Evolutionary conservation across 2,888 invertebrate species (phyloP), one percentile per base, ranked within the genome.

Genomic region (Cephus rjabovi): DNA sequence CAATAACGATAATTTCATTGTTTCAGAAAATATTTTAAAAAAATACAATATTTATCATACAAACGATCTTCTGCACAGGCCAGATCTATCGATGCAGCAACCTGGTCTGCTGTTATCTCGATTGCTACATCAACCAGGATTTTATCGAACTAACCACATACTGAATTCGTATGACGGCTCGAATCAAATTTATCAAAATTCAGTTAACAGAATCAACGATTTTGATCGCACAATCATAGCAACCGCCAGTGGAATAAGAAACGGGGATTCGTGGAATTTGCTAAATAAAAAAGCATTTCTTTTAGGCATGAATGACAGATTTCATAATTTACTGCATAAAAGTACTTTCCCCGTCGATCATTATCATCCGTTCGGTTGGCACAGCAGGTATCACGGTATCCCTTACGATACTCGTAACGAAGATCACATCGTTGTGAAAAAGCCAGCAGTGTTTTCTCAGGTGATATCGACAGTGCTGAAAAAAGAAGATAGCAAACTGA

Each of bases 351-450:
- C 40, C 12, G 12, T 76, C 30, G 30, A 77, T 12, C 73, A 71
- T 23, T 12, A 74, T 31, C 74, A 74, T 40, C 69, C 73, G 12
- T 37, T 76, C n/a, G 76, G 37, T 35, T 69, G 76, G 37, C 34
- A 56, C 4, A 15, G 12, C n/a, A 73, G 11, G 31, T 69, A 34
- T 33, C n/a, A 33, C 31, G 74, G 69, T 31, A 33, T 74, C 31
- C 79, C 79, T 79, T 77, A 77, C 69, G 23, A 73, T 69, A 79
- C 79, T n/a, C 69, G 30, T 56, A 79, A 79, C 74, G 79, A 79
- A 23, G 74, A 76, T 74, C 79, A 79, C 56, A 33, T 37, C 4
- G 70, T 77, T 35, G 74, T 76, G 23, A 79, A 79, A 12, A 79
- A 76, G n/a, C 79, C 79, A 15, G 69, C 74, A 12, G 76, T 71